phyloP scores from a whole-genome alignment of 2,113 vertebrate species.

The Erinaceus europaeus region DNA sequence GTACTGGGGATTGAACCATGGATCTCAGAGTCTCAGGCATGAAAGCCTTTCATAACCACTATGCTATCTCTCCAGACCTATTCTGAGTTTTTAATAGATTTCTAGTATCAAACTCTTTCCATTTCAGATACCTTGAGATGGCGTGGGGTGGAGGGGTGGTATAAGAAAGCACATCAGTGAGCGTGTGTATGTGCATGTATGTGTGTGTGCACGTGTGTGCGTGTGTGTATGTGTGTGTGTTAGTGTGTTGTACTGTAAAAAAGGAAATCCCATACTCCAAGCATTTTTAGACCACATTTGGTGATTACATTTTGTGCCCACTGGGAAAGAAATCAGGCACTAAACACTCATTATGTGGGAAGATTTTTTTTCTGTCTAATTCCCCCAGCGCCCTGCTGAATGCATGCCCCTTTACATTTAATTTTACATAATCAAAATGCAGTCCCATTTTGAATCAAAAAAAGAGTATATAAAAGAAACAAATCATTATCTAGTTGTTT shows the following conservation, averaged over 20 bases:
- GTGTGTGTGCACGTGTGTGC: background rate
- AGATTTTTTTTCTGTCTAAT: background rate
- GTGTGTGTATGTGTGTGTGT: too few species aligned
- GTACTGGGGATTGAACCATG: too few species aligned
- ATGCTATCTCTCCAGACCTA: too few species aligned
- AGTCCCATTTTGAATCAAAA: conserved; percentile 7
- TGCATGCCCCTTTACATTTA: background rate
- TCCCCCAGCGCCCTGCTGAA: background rate
- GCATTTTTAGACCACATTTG: conserved; percentile 25
- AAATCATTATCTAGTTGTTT: conserved; percentile 15
- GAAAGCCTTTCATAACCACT: too few species aligned
- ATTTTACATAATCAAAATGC: background rate
- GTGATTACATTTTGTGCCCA: conserved; percentile 42
- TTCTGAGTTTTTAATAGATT: background rate
- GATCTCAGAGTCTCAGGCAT: too few species aligned
- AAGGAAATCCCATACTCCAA: background rate
- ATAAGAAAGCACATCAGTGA: background rate
- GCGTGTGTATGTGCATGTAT: background rate
- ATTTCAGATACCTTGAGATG: background rate
- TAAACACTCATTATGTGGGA: conserved; percentile 48
- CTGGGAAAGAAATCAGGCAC: conserved; percentile 58
- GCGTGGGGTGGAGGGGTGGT: background rate
- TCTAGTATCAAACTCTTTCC: conserved; percentile 9
- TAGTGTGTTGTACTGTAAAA: too few species aligned
- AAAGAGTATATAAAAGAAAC: background rate